phyloP scores from a whole-genome alignment of 64 coral and sea anemone genomes.

The Cladopsammia gracilis region DNA sequence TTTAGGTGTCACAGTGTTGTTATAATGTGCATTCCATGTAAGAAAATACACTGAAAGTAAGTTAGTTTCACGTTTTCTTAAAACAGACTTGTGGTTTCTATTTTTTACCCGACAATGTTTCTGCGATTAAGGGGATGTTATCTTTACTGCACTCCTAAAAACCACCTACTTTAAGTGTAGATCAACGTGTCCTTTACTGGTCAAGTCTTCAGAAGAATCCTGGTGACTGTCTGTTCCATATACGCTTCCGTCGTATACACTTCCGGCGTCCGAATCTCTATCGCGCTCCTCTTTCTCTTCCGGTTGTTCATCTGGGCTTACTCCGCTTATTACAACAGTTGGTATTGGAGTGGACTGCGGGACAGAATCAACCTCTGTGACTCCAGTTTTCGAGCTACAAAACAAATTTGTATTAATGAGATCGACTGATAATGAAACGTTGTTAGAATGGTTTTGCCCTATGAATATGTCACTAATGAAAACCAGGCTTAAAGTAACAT shows the following conservation, averaged over 20 bases:
- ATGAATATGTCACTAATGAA: no score
- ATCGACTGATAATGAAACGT: no score
- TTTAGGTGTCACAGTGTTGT: no score
- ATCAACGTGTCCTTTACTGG: conserved; percentile 74
- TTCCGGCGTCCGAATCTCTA: conserved; percentile 76
- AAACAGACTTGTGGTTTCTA: no score
- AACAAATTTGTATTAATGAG: neutral
- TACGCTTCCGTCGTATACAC: conserved; percentile 79
- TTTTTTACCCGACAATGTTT: no score
- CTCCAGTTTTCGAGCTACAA: neutral
- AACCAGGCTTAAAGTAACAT: no score
- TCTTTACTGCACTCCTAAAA: neutral
- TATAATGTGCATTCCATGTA: no score
- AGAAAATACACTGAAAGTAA: no score
- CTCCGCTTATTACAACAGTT: neutral
- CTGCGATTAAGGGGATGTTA: no score
- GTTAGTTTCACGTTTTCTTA: no score
- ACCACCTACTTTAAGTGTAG: conserved; percentile 68
- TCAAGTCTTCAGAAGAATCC: conserved; percentile 74
- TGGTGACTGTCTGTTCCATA: conserved; percentile 53
- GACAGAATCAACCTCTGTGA: conserved; percentile 25
- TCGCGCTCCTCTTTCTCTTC: conserved; percentile 42
- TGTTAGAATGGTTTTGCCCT: no score
- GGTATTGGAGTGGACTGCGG: conserved; percentile 13
- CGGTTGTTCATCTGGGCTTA: neutral